Base-by-base conservation (phyloP, 2,113 vertebrate genomes). In the Formicarius rufipectus region DNA sequence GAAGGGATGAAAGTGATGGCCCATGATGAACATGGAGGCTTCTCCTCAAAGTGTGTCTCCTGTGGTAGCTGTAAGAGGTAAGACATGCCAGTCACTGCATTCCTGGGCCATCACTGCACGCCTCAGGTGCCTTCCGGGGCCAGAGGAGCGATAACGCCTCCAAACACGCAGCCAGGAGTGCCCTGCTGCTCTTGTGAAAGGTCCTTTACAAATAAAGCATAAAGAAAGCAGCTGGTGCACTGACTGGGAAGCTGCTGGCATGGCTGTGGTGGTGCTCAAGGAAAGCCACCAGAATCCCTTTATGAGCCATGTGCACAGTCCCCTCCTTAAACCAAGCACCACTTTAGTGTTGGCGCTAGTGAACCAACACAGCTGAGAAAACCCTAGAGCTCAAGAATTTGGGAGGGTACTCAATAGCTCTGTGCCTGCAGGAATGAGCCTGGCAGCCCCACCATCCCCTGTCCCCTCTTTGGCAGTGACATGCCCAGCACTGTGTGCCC, bases 201-300 rank as follows among this genome's bases (percentile, higher is more conserved):
- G 69, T 66, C 73, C 69, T 69, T 93, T 91, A 92, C 89, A 81
- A 96, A 84, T 37, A 95, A 82, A 91, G 85, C 69, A 80, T 64
- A 31, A 73, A 81, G 88, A 35, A 77, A 92, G 49, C 77, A 93
- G 92, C 74, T 58, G 77, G 74, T 47, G 33, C 88, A 45, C 24
- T 0, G 7, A 40, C 39, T 28, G 67, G 86, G 75, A 84, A 79
- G 68, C 19, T 76, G n/a, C 49, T 2, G 35, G 75, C 68, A 56
- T 0, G 12, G 64, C 79, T 40, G 19, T 13, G 40, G n/a, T 5
- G 53, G 71, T 56, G 62, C 49, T 78, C 62, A 28, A 24, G 1
- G 63, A 45, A 52, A 88, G 83, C 56, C 49, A 90, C 62, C 47
- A 20, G 28, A 59, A 15, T 78, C 44, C 37, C 81, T 87, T 73